Evolutionary conservation across 2,797 vertebrate species (phyloP).

Genomic region (Neopelma chrysocephalum): DNA sequence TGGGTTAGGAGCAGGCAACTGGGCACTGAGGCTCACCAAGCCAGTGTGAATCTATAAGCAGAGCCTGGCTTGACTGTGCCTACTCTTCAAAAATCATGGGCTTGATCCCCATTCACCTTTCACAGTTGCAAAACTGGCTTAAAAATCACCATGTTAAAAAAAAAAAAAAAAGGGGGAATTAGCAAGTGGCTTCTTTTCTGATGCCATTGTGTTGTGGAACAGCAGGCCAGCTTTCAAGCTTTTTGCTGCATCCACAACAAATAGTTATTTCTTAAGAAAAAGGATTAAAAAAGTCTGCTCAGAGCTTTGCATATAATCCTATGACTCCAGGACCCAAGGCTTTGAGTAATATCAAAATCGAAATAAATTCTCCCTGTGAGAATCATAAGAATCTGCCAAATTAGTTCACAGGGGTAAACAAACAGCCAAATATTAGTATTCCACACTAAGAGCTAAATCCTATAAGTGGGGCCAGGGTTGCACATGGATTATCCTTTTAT

Average conservation of each 20-base stretch:
- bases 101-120: constrained; percentile 38
- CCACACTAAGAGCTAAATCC: constrained; percentile 68
- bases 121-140: constrained; percentile 45
- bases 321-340: constrained; percentile 61
- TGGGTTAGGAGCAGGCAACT: neutral
- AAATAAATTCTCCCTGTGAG: constrained; percentile 68
- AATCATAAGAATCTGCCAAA: constrained; percentile 67
- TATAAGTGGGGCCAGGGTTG: constrained; percentile 67
- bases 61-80: neutral
- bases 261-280: constrained; percentile 64
- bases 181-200: constrained; percentile 50
- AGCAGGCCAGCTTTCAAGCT: constrained; percentile 62
- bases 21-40: neutral
- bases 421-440: constrained; percentile 72
- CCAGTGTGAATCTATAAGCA: neutral
- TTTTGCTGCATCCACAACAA: constrained; percentile 59
- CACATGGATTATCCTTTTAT: constrained; percentile 72
- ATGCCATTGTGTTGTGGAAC: constrained; percentile 49
- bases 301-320: constrained; percentile 67
- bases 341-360: constrained; percentile 72
- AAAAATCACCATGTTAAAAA: constrained; percentile 42
- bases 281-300: constrained; percentile 67
- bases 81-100: constrained; percentile 22
- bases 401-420: constrained; percentile 71
- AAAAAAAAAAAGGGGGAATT: neutral